Conservation (phyloP, 2,888 invertebrate species). For the Aporophyla nigra region DNA sequence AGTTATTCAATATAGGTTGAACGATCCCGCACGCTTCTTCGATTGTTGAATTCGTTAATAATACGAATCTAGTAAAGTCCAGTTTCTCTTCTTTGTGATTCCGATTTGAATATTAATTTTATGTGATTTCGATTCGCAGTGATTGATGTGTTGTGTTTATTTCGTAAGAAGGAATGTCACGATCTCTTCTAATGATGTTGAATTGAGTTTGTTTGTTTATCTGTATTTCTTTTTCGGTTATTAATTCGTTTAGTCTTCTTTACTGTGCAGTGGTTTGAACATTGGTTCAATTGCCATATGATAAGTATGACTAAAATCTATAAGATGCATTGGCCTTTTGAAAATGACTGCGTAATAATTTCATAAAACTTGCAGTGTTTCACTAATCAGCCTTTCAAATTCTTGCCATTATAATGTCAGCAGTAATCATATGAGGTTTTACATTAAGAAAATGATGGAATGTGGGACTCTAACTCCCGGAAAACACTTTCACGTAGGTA, state of each 20-base stretch:
- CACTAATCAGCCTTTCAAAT: background rate
- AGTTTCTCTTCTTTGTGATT: constrained; percentile 57
- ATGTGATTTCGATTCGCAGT: constrained; percentile 20
- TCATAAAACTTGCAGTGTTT: no score
- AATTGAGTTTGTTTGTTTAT: background rate
- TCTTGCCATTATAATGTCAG: background rate
- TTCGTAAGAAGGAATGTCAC: constrained; percentile 33
- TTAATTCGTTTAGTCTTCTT: background rate
- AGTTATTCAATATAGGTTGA: constrained; percentile 37
- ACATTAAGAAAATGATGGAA: background rate
- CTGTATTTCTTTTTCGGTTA: background rate
- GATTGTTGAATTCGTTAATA: constrained; percentile 41
- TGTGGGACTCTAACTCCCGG: background rate
- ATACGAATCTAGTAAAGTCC: constrained; percentile 29
- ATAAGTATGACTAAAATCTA: background rate
- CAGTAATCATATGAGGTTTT: background rate
- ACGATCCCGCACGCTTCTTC: constrained; percentile 39
- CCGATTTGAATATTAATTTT: constrained; percentile 39
- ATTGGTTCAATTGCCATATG: background rate
- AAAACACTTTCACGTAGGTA: background rate
- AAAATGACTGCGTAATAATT: background rate
- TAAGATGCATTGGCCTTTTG: background rate
- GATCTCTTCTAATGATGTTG: constrained; percentile 15
- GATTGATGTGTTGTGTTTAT: constrained; percentile 36
- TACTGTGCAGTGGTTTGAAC: background rate